Conservation (phyloP, 2,888 invertebrate genomes). For the Allacma fusca region DNA sequence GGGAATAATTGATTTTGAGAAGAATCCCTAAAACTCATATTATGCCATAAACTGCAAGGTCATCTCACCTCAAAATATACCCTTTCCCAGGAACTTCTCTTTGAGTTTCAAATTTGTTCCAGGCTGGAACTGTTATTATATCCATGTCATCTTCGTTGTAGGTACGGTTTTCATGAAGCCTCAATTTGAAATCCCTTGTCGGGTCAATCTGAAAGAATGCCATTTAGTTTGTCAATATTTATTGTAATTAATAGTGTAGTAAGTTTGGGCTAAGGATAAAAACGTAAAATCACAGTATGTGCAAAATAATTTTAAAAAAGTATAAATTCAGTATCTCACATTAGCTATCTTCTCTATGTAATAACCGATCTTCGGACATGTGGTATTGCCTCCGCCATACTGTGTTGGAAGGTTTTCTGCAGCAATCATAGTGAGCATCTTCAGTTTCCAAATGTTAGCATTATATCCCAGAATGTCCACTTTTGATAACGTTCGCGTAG, state of each 20-base stretch:
- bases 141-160: slow-evolving; percentile 17
- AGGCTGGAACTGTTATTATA: neutral
- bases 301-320: too few relatives aligned
- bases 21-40: too few relatives aligned
- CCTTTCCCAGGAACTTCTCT: neutral
- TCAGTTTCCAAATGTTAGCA: slow-evolving; percentile 14
- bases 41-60: too few relatives aligned
- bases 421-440: slow-evolving; percentile 5
- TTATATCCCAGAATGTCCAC: slow-evolving; percentile 29
- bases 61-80: neutral
- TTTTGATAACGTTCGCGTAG: slow-evolving; percentile 31
- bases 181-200: neutral
- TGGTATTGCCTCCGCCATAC: slow-evolving; percentile 35
- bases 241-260: too few relatives aligned
- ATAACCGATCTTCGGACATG: slow-evolving; percentile 8
- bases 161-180: neutral
- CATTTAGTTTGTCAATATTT: too few relatives aligned
- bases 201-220: too few relatives aligned
- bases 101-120: neutral
- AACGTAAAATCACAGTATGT: too few relatives aligned
- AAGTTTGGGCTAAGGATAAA: too few relatives aligned
- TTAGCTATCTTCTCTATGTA: neutral
- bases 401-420: slow-evolving; percentile 21
- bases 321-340: neutral
- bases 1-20: too few relatives aligned